Evolutionary conservation across 2,888 invertebrate species (phyloP).

Genomic region (Metalampra italica): DNA sequence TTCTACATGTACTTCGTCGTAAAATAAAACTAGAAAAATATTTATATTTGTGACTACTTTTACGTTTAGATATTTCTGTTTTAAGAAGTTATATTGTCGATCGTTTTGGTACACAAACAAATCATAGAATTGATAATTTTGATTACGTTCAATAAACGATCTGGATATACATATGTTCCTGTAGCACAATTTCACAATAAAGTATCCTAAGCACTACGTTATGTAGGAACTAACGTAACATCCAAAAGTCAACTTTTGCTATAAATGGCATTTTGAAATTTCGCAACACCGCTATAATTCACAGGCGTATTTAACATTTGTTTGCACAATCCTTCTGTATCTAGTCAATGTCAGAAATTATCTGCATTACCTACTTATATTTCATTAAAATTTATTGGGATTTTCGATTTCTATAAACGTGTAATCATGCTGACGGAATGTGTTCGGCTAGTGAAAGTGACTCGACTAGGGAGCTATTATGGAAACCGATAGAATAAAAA

Average conservation of each 20-base stretch:
- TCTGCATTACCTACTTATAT: neutral
- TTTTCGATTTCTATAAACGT: conserved; percentile 36
- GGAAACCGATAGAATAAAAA: conserved; percentile 3
- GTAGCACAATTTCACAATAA: no score
- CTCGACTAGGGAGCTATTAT: neutral
- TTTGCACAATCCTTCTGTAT: neutral
- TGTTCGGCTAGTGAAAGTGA: conserved; percentile 22
- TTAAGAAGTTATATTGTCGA: no score
- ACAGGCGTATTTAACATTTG: neutral
- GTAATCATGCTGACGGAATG: conserved; percentile 23
- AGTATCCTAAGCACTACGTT: no score
- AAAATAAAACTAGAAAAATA: no score
- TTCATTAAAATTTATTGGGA: conserved; percentile 33
- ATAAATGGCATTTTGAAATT: conserved; percentile 2
- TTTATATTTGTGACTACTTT: no score
- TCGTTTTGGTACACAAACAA: no score
- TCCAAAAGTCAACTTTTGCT: neutral
- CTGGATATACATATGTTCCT: no score
- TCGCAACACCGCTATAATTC: neutral
- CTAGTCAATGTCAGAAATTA: neutral
- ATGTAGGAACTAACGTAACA: neutral
- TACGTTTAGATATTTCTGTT: no score
- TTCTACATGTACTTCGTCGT: no score
- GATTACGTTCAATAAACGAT: no score
- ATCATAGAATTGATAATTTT: no score